These are phyloP conservation scores for Tachysurus vachellii DNA, from an alignment of 2,113 vertebrate genomes.

Conservation along the genomic window DNA sequence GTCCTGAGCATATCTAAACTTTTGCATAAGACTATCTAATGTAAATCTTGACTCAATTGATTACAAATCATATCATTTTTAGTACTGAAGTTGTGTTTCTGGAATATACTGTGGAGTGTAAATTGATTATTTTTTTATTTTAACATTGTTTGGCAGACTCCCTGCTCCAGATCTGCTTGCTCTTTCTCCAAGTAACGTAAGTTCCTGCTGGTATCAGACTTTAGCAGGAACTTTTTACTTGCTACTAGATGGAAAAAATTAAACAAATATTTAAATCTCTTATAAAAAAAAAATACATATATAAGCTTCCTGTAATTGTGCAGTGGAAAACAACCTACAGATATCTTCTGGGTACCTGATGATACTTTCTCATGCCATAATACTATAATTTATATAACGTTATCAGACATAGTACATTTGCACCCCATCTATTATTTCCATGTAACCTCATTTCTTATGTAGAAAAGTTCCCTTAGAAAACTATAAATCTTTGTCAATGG, in stretches of 20 bases:
- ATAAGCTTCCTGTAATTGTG: not conserved
- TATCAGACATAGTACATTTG: conserved; percentile 17
- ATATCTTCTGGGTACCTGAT: conserved; percentile 21
- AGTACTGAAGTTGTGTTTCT: not conserved
- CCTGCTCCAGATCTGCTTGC: not conserved
- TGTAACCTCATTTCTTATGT: conserved; percentile 48
- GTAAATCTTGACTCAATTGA: not conserved
- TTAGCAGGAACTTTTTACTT: not conserved
- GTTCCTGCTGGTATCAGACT: not conserved
- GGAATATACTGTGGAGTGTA: not conserved
- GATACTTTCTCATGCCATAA: conserved; percentile 28
- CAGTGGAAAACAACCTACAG: conserved; percentile 4
- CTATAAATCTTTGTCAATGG: conserved; percentile 70
- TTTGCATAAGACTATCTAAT: no score
- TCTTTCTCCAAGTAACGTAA: not conserved
- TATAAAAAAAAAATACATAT: not conserved
- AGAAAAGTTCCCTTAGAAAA: conserved; percentile 46
- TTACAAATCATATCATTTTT: not conserved
- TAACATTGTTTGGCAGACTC: not conserved
- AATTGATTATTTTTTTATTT: not conserved
- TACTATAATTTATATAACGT: not conserved
- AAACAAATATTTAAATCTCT: not conserved
- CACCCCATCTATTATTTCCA: conserved; percentile 46
- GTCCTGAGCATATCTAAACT: not conserved
- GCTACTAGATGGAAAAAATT: not conserved